phyloP scores from a whole-genome alignment of 1,140 invertebrate species.

The silkworm (Bombyx mori) region DNA sequence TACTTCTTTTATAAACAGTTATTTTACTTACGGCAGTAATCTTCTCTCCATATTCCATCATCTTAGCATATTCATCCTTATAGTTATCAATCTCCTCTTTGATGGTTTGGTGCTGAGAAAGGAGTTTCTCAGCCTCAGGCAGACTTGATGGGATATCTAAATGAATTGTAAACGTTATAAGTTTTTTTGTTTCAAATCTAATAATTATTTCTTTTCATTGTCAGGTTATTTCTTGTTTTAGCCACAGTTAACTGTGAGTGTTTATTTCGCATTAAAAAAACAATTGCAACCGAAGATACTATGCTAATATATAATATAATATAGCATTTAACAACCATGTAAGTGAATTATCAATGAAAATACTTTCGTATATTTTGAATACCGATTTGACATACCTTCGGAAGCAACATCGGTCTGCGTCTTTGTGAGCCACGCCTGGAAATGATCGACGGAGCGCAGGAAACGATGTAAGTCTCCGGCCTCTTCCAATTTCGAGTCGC shows the following conservation, averaged over 20 bases:
- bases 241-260: no score
- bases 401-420: conserved; percentile 98
- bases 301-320: no score
- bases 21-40: conserved; percentile 82
- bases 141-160: conserved; percentile 92
- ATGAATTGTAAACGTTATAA: no score
- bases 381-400: conserved; percentile 74
- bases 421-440: conserved; percentile 98
- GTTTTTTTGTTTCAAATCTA: no score
- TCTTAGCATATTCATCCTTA: conserved; percentile 96
- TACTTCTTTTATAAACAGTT: no score
- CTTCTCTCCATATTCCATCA: conserved; percentile 99
- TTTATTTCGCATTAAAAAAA: no score
- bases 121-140: conserved; percentile 95
- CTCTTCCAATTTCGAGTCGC: conserved; percentile 98
- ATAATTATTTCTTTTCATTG: no score
- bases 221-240: no score
- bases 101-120: conserved; percentile 97
- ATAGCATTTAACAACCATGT: no score
- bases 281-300: no score
- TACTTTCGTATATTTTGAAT: no score
- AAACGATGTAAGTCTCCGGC: conserved; percentile 98
- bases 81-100: conserved; percentile 99
- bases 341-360: no score
- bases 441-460: conserved; percentile 98